These are phyloP conservation scores for Brachyistius frenatus DNA, from an alignment of 2,113 vertebrate species.

Conservation along the genomic window DNA sequence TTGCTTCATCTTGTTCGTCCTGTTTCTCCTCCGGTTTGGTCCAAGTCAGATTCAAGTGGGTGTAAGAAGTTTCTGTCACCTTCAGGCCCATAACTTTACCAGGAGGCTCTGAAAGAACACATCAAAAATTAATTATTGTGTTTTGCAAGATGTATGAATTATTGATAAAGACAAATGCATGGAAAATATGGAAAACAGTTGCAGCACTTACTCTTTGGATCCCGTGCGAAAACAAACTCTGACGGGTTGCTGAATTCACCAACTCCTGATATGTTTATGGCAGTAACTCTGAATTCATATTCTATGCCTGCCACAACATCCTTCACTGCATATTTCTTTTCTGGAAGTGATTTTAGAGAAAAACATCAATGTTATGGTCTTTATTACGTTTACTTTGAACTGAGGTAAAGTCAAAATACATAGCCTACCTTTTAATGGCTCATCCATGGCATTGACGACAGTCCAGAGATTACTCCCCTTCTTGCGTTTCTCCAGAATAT, in stretches of 20 bases:
- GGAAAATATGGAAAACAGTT: not conserved
- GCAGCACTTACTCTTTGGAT: slow-evolving; percentile 87
- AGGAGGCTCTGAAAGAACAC: slow-evolving; percentile 81
- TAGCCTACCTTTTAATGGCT: slow-evolving; percentile 83
- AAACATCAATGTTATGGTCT: not conserved
- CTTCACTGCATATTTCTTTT: slow-evolving; percentile 84
- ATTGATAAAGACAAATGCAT: not conserved
- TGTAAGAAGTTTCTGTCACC: slow-evolving; percentile 85
- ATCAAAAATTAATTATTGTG: not conserved
- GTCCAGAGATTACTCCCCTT: slow-evolving; percentile 89
- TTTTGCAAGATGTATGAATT: not conserved
- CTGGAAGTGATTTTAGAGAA: slow-evolving; percentile 68
- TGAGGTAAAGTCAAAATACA: not conserved
- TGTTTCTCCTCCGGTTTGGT: slow-evolving; percentile 80
- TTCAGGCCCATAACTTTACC: slow-evolving; percentile 87
- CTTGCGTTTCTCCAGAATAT: slow-evolving; percentile 90
- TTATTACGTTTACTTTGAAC: not conserved
- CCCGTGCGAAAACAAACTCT: slow-evolving; percentile 83
- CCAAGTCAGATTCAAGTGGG: slow-evolving; percentile 88
- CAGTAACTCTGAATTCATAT: slow-evolving; percentile 92
- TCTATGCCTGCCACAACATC: slow-evolving; percentile 86
- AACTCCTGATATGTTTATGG: slow-evolving; percentile 87
- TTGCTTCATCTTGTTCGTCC: slow-evolving; percentile 81
- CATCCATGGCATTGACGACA: slow-evolving; percentile 79
- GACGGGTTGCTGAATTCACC: slow-evolving; percentile 88